Conservation (phyloP, 2,888 invertebrate species). For the Dasysyrphus albostriatus region DNA sequence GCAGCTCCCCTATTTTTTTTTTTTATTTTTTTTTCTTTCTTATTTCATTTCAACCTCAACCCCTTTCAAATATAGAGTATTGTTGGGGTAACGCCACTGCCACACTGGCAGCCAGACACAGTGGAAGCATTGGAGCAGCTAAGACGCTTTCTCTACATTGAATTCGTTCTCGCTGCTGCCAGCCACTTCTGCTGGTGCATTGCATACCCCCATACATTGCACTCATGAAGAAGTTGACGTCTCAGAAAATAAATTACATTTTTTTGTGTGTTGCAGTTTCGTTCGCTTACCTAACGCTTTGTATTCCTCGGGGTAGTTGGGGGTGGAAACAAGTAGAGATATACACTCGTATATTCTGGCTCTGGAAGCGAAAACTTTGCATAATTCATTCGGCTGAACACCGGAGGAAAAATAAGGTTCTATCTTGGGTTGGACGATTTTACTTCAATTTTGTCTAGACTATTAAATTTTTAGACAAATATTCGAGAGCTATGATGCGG, state of each 20-base stretch:
- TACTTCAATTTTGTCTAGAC: background rate
- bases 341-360: slow-evolving; percentile 22
- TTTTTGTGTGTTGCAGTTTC: slow-evolving; percentile 68
- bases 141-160: slow-evolving; percentile 69
- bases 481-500: too few species aligned
- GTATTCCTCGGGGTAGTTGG: slow-evolving; percentile 23
- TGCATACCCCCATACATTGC: slow-evolving; percentile 43
- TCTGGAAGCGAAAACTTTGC: slow-evolving; percentile 62
- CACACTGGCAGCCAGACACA: slow-evolving; percentile 64
- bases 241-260: slow-evolving; percentile 74
- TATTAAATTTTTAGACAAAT: background rate
- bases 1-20: slow-evolving; percentile 59
- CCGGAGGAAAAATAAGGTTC: slow-evolving; percentile 8
- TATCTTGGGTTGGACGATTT: background rate
- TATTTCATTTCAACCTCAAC: slow-evolving; percentile 45
- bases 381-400: slow-evolving; percentile 64
- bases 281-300: slow-evolving; percentile 67
- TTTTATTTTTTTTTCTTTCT: slow-evolving; percentile 9
- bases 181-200: slow-evolving; percentile 43
- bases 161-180: slow-evolving; percentile 27
- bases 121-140: slow-evolving; percentile 70
- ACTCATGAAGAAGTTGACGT: slow-evolving; percentile 75
- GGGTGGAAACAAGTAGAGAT: background rate
- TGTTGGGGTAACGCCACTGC: slow-evolving; percentile 48
- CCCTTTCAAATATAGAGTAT: slow-evolving; percentile 19